A percentile compares a stretch with the other conserved stretches of the same genome.
These are phyloP conservation scores for Heliothis peltigera DNA, from an alignment of 2,888 invertebrate species.

Conservation along the genomic window DNA sequence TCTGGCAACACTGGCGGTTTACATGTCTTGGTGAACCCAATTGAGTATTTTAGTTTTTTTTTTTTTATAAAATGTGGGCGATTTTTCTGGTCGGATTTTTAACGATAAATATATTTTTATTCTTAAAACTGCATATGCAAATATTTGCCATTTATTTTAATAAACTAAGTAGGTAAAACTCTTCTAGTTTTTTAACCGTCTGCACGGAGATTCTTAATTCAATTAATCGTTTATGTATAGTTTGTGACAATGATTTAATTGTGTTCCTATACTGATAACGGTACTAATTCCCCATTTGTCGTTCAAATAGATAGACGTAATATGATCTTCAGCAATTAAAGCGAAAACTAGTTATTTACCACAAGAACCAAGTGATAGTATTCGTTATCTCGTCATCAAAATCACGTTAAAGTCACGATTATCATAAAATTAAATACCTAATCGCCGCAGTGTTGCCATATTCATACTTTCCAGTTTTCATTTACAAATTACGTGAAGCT, in stretches of 20 bases:
- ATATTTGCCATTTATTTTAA: neutral
- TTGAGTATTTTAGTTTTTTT: neutral
- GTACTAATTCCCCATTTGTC: neutral
- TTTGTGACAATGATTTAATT: neutral
- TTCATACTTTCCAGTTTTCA: conserved; percentile 24
- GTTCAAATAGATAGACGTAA: conserved; percentile 21
- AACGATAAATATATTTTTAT: neutral
- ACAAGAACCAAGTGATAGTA: neutral
- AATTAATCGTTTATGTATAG: neutral
- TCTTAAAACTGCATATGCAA: too few relatives aligned
- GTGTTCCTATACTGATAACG: conserved; percentile 5
- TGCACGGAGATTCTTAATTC: too few relatives aligned
- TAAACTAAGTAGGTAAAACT: neutral
- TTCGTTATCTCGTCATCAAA: conserved; percentile 26
- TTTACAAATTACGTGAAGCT: conserved; percentile 19
- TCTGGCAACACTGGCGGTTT: conserved; percentile 30
- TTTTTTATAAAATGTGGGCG: neutral
- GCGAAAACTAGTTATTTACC: conserved; percentile 25
- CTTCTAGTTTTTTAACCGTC: neutral
- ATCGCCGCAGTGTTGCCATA: conserved; percentile 21
- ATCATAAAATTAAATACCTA: conserved; percentile 40
- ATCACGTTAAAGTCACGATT: conserved; percentile 29
- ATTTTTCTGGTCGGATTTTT: neutral
- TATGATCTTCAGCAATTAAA: conserved; percentile 22
- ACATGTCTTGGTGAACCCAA: conserved; percentile 10